Percentiles rank a stretch among this genome's conserved stretches.
These are phyloP conservation scores for Nemoura dubitans DNA, from an alignment of 2,888 invertebrate species.

Conservation along the genomic window DNA sequence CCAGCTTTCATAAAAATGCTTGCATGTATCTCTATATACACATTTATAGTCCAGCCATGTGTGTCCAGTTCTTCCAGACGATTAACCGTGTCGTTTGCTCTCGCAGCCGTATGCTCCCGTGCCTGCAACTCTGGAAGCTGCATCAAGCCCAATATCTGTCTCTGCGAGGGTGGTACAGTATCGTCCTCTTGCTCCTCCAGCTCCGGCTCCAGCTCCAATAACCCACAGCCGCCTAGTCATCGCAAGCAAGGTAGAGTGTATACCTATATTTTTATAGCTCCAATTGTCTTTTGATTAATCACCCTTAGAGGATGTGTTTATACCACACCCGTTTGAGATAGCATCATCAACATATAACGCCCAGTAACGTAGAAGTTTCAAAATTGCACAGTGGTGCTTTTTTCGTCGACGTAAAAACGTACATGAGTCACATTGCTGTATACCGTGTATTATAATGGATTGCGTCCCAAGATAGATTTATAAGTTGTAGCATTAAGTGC, in stretches of 20 bases:
- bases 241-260: slow-evolving; percentile 28
- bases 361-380: neutral
- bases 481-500: neutral
- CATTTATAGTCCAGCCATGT: neutral
- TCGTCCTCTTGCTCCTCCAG: slow-evolving; percentile 66
- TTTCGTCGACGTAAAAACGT: neutral
- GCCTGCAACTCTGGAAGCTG: slow-evolving; percentile 77
- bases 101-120: slow-evolving; percentile 75
- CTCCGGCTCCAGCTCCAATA: too few species aligned
- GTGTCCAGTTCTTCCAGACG: neutral
- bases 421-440: neutral
- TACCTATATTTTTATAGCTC: slow-evolving; percentile 1
- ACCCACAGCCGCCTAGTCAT: slow-evolving; percentile 39
- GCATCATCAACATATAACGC: slow-evolving; percentile 23
- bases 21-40: neutral
- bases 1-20: neutral
- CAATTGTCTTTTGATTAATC: slow-evolving; percentile 27
- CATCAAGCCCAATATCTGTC: slow-evolving; percentile 82
- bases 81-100: neutral
- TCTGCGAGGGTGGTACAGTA: slow-evolving; percentile 77
- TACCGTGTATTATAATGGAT: neutral
- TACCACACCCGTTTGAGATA: slow-evolving; percentile 23
- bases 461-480: neutral
- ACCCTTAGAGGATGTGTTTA: slow-evolving; percentile 1
- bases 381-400: neutral